Conservation (phyloP, 2,888 invertebrate species). For the Protophormia terraenovae region DNA sequence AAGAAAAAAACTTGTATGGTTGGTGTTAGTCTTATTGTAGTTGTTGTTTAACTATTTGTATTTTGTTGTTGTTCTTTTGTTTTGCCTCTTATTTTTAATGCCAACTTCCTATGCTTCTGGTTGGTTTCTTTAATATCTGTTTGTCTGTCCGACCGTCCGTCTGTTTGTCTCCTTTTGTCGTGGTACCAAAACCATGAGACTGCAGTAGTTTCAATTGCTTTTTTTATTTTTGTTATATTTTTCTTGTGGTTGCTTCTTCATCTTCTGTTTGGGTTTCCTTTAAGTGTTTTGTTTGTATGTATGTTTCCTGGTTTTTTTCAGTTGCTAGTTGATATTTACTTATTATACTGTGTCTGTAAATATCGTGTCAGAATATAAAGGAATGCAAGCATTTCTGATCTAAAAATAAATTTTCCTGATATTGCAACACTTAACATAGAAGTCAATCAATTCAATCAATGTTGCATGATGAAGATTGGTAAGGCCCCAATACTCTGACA, state of each 20-base stretch:
- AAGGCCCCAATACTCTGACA: too few relatives aligned
- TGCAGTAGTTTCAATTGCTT: conserved; percentile 23
- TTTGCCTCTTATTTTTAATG: conserved; percentile 31
- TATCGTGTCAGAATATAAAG: neutral
- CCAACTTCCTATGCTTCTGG: conserved; percentile 55
- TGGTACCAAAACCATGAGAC: conserved; percentile 25
- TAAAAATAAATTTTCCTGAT: too few relatives aligned
- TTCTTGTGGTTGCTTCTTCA: conserved; percentile 31
- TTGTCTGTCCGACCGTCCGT: neutral
- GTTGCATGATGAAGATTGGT: too few relatives aligned
- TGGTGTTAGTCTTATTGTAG: conserved; percentile 13
- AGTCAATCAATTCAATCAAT: too few relatives aligned
- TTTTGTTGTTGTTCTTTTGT: conserved; percentile 12
- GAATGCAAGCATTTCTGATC: neutral
- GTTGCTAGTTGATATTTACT: conserved; percentile 25
- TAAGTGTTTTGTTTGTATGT: conserved; percentile 43
- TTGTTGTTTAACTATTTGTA: conserved; percentile 44
- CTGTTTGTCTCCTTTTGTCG: neutral
- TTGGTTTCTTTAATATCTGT: conserved; percentile 18
- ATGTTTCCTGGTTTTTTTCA: conserved; percentile 21
- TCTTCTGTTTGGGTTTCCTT: conserved; percentile 11
- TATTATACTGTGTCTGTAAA: neutral
- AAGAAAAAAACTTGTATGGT: conserved; percentile 35
- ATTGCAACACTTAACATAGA: neutral
- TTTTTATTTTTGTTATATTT: conserved; percentile 8